Percentiles rank a stretch among this genome's conserved stretches.
Evolutionary conservation across 1,140 invertebrate species (phyloP).

Genomic region (Dinothrombium tinctorium): DNA sequence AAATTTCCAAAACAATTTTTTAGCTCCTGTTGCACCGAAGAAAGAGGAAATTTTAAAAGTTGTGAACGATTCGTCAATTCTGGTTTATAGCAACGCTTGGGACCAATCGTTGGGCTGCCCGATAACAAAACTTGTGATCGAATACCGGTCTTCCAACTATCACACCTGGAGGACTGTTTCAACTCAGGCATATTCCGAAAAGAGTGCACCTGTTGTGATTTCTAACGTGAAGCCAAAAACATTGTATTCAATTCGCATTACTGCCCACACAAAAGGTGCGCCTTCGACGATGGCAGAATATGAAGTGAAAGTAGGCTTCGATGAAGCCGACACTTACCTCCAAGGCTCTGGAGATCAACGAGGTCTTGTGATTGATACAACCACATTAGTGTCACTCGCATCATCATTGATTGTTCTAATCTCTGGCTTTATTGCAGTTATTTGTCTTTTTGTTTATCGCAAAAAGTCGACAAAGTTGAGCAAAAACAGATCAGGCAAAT

Average conservation of each 20-base stretch:
- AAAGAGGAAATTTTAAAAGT: constrained; percentile 31
- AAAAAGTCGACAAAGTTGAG: neutral
- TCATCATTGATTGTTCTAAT: constrained; percentile 16
- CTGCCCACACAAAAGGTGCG: constrained; percentile 21
- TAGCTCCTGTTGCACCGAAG: constrained; percentile 37
- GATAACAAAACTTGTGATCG: constrained; percentile 43
- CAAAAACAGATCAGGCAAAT: neutral
- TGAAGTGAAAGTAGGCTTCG: constrained; percentile 33
- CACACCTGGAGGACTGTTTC: constrained; percentile 12
- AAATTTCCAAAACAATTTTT: constrained; percentile 7
- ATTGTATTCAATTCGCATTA: constrained; percentile 23
- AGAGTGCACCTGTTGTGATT: constrained; percentile 20
- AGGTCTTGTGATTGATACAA: constrained; percentile 12
- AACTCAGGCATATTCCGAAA: constrained; percentile 3
- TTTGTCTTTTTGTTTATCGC: constrained; percentile 15
- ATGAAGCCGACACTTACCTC: constrained; percentile 18
- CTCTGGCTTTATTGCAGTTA: constrained; percentile 15
- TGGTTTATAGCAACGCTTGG: constrained; percentile 45
- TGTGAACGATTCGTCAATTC: constrained; percentile 40
- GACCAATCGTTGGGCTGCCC: constrained; percentile 46
- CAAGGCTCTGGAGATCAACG: neutral
- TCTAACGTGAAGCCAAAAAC: constrained; percentile 22
- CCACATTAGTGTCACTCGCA: constrained; percentile 15
- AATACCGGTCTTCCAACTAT: constrained; percentile 32
- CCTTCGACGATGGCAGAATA: constrained; percentile 20